phyloP scores from a whole-genome alignment of 2,888 invertebrate species.

The Cryptocheilus praepositus region DNA sequence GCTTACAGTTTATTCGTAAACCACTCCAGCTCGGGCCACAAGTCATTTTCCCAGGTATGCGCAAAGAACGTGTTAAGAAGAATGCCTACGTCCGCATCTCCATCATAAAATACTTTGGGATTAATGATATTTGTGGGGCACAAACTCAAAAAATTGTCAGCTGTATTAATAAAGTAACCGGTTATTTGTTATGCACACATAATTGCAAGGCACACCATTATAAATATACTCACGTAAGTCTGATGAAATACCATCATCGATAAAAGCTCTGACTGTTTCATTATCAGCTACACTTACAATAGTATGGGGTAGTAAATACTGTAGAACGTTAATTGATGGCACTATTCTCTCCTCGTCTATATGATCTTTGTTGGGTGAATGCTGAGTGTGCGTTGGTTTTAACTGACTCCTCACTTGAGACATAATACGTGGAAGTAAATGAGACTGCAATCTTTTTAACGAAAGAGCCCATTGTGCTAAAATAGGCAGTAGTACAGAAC shows the following conservation, averaged over 20 bases:
- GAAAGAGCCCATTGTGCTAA: conserved; percentile 81
- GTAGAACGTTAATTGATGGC: conserved; percentile 61
- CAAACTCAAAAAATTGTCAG: conserved; percentile 74
- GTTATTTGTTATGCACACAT: background rate
- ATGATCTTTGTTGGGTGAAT: conserved; percentile 63
- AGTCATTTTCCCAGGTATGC: conserved; percentile 73
- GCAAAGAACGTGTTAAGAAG: conserved; percentile 78
- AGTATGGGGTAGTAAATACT: conserved; percentile 66
- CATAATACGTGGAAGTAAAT: conserved; percentile 72
- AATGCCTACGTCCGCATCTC: conserved; percentile 77
- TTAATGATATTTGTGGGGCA: conserved; percentile 76
- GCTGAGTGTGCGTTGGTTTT: conserved; percentile 56
- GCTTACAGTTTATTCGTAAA: conserved; percentile 80
- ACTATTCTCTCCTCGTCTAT: conserved; percentile 61
- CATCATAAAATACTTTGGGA: conserved; percentile 81
- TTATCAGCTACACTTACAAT: conserved; percentile 63
- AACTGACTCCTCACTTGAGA: conserved; percentile 64
- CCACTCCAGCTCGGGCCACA: conserved; percentile 86
- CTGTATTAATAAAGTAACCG: conserved; percentile 56
- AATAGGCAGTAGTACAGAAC: conserved; percentile 79
- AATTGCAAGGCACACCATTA: background rate
- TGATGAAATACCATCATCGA: conserved; percentile 55
- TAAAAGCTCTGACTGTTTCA: conserved; percentile 55
- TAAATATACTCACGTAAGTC: conserved; percentile 60
- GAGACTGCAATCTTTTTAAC: conserved; percentile 77